Evolutionary conservation across 2,797 vertebrate species (phyloP).

Genomic region (Stomatorhinus walkeri): DNA sequence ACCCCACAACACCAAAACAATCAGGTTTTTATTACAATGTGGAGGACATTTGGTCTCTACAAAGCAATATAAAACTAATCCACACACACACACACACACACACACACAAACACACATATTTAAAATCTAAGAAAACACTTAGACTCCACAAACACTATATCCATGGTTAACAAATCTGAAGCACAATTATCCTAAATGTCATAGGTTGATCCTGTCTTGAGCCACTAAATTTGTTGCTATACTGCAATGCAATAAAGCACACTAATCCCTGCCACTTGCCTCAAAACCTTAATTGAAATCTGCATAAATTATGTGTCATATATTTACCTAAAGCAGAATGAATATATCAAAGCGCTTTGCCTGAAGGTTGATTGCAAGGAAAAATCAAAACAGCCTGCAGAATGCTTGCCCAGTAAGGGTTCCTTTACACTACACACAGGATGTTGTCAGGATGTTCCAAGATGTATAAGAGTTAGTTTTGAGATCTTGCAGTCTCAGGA

Average conservation of each 20-base stretch:
- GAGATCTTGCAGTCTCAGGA: not conserved
- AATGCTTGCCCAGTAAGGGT: not conserved
- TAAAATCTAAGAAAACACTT: not conserved
- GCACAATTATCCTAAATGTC: not conserved
- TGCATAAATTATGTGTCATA: not conserved
- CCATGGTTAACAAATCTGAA: not conserved
- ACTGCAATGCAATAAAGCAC: not conserved
- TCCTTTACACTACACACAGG: not conserved
- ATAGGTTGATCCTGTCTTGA: not conserved
- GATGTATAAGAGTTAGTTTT: not conserved
- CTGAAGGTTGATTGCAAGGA: not conserved
- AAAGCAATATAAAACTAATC: not conserved
- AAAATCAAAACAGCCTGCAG: not conserved
- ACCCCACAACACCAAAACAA: no score
- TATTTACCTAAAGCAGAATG: not conserved
- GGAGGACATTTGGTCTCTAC: no score
- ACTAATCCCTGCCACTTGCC: not conserved
- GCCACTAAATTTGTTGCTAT: not conserved
- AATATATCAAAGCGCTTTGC: slow-evolving; percentile 5
- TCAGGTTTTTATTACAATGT: no score
- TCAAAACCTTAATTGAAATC: not conserved
- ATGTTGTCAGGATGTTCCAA: not conserved
- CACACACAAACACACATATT: not conserved
- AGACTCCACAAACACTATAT: not conserved
- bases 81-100: not conserved